Conservation (phyloP, 2,113 vertebrate species). For the Anarhynchus alexandrinus region DNA sequence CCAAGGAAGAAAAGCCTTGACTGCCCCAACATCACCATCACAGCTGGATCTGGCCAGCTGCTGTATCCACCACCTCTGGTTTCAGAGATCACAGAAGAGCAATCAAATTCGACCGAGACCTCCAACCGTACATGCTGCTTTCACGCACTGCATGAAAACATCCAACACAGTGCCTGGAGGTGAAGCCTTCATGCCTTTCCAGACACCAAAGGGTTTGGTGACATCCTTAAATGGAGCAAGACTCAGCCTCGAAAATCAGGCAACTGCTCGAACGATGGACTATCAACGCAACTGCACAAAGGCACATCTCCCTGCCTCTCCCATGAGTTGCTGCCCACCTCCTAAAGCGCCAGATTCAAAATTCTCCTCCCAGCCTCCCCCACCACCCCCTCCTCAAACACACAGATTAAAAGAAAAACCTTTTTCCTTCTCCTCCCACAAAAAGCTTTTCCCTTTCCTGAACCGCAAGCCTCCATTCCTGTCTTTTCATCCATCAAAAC, state of each 20-base stretch:
- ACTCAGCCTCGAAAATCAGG: background rate
- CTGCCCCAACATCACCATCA: background rate
- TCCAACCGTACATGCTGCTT: accelerated
- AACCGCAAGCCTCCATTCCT: accelerated
- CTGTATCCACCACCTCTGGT: background rate
- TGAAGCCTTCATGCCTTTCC: background rate
- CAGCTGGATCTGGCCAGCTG: background rate
- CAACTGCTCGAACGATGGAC: background rate
- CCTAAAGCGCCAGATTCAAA: background rate
- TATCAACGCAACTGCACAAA: background rate
- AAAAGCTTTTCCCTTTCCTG: background rate
- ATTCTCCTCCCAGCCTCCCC: background rate
- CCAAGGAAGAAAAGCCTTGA: background rate
- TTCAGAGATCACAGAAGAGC: background rate
- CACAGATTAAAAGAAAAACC: accelerated
- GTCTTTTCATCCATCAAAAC: background rate
- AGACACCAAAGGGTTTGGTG: background rate
- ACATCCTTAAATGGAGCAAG: background rate
- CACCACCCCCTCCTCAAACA: background rate
- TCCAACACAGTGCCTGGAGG: background rate
- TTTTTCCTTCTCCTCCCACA: background rate
- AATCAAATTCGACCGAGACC: accelerated
- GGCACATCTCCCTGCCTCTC: background rate
- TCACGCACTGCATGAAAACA: background rate
- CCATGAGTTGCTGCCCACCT: too few relatives aligned